Conservation (phyloP, 2,113 vertebrate species). For the Lamprotornis superbus region DNA sequence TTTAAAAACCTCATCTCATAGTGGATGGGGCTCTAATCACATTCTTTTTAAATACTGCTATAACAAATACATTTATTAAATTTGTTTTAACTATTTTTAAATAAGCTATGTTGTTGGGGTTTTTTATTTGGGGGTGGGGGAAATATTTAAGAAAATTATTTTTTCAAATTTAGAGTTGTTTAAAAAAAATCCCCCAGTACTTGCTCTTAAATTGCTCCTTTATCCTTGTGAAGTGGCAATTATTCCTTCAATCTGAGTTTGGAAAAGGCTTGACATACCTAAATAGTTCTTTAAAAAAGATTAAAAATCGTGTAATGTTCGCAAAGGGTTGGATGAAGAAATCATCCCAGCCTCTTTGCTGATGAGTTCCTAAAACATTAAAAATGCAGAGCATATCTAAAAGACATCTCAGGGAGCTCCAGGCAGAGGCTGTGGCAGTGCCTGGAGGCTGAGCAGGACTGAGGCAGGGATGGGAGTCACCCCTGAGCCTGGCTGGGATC, state of each 20-base stretch:
- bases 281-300: not conserved
- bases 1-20: not conserved
- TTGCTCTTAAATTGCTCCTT: not conserved
- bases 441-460: not conserved
- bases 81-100: not conserved
- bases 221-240: not conserved
- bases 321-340: not conserved
- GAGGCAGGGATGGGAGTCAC: not conserved
- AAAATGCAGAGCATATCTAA: not conserved
- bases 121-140: not conserved
- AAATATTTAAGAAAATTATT: not conserved
- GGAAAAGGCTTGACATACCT: not conserved
- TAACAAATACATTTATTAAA: not conserved
- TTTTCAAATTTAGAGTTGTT: not conserved
- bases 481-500: not conserved
- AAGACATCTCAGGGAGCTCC: not conserved
- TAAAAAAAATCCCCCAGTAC: not conserved
- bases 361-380: not conserved
- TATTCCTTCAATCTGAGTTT: not conserved
- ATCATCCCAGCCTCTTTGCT: not conserved
- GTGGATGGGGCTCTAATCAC: not conserved
- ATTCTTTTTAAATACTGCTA: not conserved
- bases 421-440: not conserved
- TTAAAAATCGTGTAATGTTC: rapidly evolving
- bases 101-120: not conserved